Percentiles rank a stretch among this genome's conserved stretches.
Evolutionary conservation across 2,888 invertebrate species (phyloP).

Genomic region (Tanytarsus gracilentus): DNA sequence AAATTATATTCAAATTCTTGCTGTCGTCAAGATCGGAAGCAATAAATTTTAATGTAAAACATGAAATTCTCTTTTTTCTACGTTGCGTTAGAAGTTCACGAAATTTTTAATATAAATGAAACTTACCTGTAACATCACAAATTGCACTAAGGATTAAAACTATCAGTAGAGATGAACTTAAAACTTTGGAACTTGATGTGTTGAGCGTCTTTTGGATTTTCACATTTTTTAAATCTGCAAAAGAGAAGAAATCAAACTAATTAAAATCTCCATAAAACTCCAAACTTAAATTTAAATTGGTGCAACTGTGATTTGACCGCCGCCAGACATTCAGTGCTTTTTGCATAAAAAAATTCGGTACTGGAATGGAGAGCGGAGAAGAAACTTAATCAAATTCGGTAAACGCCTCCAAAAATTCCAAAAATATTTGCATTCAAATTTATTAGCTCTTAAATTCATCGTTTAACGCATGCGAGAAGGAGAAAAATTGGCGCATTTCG

Average conservation of each 20-base stretch:
- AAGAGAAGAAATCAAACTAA: not conserved
- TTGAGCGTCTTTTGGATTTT: slow-evolving; percentile 12
- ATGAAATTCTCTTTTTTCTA: too few species aligned
- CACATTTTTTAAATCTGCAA: slow-evolving; percentile 2
- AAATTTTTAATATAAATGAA: too few species aligned
- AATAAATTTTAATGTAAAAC: too few species aligned
- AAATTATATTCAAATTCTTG: not conserved
- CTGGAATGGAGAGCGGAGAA: not conserved
- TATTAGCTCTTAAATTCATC: slow-evolving; percentile 21
- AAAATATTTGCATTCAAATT: slow-evolving; percentile 26
- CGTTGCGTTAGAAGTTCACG: too few species aligned
- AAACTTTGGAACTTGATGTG: slow-evolving; percentile 17
- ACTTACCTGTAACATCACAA: slow-evolving; percentile 27
- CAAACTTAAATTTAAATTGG: slow-evolving; percentile 10
- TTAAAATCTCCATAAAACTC: slow-evolving; percentile 11
- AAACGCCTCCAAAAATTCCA: slow-evolving; percentile 26
- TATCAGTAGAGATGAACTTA: slow-evolving; percentile 4
- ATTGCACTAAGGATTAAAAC: slow-evolving; percentile 22
- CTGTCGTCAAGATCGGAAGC: not conserved
- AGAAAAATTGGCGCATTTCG: slow-evolving; percentile 19
- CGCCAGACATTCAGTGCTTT: slow-evolving; percentile 5
- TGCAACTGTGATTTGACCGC: not conserved
- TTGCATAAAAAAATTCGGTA: slow-evolving; percentile 7
- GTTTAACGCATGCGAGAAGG: not conserved
- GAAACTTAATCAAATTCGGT: slow-evolving; percentile 23